Evolutionary conservation across 2,888 invertebrate genomes (phyloP), one percentile per base, ranked within the genome.

Genomic region (Therioaphis trifolii): DNA sequence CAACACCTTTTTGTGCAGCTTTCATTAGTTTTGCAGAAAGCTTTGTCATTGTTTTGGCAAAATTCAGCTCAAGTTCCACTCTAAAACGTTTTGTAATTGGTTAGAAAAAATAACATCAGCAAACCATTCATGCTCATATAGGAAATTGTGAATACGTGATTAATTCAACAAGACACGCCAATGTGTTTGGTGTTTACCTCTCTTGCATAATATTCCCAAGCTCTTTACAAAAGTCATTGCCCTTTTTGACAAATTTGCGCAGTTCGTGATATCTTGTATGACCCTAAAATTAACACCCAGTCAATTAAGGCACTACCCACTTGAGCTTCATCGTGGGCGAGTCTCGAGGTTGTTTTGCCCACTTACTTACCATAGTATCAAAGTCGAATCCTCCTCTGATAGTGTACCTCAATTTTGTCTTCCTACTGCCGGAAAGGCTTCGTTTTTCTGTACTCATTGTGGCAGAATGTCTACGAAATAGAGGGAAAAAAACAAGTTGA

Each of bases 201-300:
- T 98, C 97, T 89, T 96, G 96, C 86, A 98, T 90, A 87, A 97
- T 95, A 68, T 93, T 91, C 9, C 96, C 93, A 77, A 98, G 90
- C 88, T 98, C 97, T 88, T 97, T 97, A 90, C 96, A 96, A 89
- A 97, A 96, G 88, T 97, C 97, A 71, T 96, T 95, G 61, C 97
- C 97, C 89, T 96, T 96, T 89, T 97, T 97, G 87, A 98, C 94
- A 88, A 96, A 96, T 86, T 95, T 92, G 84, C 96, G 92, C 74
- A 98, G 91, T 89, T 97, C 97, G 88, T 97, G 97, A 89, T 97
- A 98, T 40, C 97, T 96, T 89, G 95, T 95, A 89, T 96, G 95
- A 84, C 91, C 96, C 97, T 97, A 91, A 66, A 92, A 92, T 86
- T 86, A 88, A 88, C 27, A 40, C 5, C 5, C 18, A 55, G 7